These are phyloP conservation scores for Dufourea novaeangliae DNA, from an alignment of 1,140 invertebrate genomes.

Conservation along the genomic window DNA sequence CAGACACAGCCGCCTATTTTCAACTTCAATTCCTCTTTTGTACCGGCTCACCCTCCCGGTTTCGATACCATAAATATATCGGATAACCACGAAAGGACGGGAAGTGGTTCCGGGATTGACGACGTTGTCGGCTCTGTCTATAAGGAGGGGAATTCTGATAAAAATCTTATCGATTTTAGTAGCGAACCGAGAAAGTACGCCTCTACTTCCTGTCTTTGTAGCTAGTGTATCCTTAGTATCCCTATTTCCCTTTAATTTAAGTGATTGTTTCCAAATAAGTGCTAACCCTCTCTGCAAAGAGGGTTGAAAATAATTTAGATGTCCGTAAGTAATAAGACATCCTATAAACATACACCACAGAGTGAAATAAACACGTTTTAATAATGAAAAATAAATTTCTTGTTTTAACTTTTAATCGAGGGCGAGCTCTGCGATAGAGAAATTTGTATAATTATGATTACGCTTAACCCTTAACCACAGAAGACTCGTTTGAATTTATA, in stretches of 20 bases:
- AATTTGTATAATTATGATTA: too few species aligned
- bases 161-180: neutral
- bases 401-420: too few species aligned
- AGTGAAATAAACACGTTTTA: too few species aligned
- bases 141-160: neutral
- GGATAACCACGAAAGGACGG: neutral
- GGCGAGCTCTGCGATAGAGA: too few species aligned
- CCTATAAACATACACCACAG: too few species aligned
- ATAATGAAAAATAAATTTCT: too few species aligned
- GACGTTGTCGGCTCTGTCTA: neutral
- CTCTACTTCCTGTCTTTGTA: neutral
- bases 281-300: too few species aligned
- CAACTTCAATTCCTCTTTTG: slow-evolving; percentile 21
- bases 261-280: too few species aligned
- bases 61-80: slow-evolving; percentile 36
- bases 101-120: slow-evolving; percentile 1
- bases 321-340: too few species aligned
- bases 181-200: neutral
- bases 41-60: neutral
- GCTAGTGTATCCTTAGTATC: neutral
- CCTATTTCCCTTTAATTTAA: neutral
- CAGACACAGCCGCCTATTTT: slow-evolving; percentile 10
- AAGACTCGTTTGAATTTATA: too few species aligned
- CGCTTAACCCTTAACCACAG: too few species aligned
- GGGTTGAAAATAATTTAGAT: too few species aligned